A percentile compares a stretch with the other conserved stretches of the same genome.
Evolutionary conservation across 2,113 vertebrate genomes (phyloP).

Genomic region (Cepphus grylle): DNA sequence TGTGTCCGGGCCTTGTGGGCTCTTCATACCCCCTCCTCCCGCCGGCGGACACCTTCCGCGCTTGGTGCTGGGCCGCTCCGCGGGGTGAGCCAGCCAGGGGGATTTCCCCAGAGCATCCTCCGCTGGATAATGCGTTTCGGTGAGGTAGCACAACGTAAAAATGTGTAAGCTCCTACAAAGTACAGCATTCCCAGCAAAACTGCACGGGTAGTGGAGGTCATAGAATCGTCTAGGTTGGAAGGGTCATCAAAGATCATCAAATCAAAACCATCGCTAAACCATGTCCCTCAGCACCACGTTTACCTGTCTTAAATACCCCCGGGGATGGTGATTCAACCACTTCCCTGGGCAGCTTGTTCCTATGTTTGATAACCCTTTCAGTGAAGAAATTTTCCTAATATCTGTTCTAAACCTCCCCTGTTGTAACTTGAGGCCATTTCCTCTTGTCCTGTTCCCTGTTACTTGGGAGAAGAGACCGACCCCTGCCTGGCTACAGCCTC

Average conservation of each 20-base stretch:
- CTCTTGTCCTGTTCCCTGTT: not conserved
- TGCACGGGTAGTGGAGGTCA: rapidly evolving
- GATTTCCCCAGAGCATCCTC: not conserved
- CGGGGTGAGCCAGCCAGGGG: rapidly evolving
- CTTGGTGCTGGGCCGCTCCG: rapidly evolving
- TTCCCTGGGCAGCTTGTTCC: not conserved
- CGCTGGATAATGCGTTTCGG: rapidly evolving
- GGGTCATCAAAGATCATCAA: not conserved
- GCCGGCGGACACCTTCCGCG: not conserved
- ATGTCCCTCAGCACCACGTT: not conserved
- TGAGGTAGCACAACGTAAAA: rapidly evolving
- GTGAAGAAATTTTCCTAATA: not conserved
- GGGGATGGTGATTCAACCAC: not conserved
- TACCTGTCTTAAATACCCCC: not conserved
- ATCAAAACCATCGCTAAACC: not conserved
- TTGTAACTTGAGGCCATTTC: not conserved
- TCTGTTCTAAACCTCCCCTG: not conserved
- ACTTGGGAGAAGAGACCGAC: not conserved
- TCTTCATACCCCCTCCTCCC: too few relatives aligned
- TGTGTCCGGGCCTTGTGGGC: too few relatives aligned
- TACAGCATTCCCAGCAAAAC: rapidly evolving
- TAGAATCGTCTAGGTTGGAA: not conserved
- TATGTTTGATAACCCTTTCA: not conserved
- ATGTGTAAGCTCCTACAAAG: rapidly evolving
- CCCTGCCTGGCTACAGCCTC: not conserved